phyloP scores from a whole-genome alignment of 2,797 vertebrate genomes.

The Sebastes ruberrimus region DNA sequence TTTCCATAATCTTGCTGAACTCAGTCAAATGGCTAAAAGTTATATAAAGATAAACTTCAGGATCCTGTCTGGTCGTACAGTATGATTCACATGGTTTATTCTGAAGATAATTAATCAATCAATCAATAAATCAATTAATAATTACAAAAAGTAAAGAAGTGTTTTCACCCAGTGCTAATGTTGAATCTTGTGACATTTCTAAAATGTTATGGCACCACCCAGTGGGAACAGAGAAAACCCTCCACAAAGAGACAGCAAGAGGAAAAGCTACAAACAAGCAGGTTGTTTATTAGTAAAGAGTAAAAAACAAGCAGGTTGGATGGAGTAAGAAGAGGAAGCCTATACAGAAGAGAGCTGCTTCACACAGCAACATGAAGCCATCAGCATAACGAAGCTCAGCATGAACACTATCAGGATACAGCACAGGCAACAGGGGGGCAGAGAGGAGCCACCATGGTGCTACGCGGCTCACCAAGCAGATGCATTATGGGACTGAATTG shows the following conservation, averaged over 20 bases:
- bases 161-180: background rate
- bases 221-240: background rate
- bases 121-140: too few species aligned
- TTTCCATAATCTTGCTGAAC: background rate
- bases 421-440: background rate
- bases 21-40: background rate
- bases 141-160: background rate
- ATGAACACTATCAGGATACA: constrained; percentile 20
- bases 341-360: constrained; percentile 15
- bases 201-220: background rate
- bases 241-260: background rate
- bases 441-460: constrained; percentile 10
- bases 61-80: background rate
- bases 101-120: background rate
- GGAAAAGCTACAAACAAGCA: constrained; percentile 50
- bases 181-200: background rate
- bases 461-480: constrained; percentile 6
- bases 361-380: constrained; percentile 25
- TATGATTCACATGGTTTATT: background rate
- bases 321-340: constrained; percentile 36
- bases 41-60: background rate
- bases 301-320: constrained; percentile 55
- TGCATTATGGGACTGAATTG: constrained; percentile 25
- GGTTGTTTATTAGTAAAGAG: constrained; percentile 67
- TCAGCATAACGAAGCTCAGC: constrained; percentile 31